Evolutionary conservation across 2,888 invertebrate species (phyloP).

Genomic region (Cecidostiba fungosa): DNA sequence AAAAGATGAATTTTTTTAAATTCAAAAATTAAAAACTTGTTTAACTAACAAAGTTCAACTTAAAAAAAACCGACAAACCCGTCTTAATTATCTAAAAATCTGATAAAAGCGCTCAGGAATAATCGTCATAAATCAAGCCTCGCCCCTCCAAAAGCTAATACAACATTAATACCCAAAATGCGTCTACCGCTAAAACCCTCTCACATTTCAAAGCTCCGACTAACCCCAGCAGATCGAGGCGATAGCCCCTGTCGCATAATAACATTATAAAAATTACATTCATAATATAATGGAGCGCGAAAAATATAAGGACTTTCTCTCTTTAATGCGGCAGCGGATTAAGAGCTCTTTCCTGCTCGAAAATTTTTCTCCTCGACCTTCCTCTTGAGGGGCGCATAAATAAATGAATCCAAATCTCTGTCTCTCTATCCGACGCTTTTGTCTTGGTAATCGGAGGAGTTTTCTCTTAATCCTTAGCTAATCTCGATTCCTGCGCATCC

Average conservation of each 20-base stretch:
- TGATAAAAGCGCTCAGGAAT: not conserved
- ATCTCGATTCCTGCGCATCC: not conserved
- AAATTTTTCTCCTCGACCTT: not conserved
- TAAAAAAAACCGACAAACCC: not conserved
- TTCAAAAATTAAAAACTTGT: no score
- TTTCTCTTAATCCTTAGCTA: not conserved
- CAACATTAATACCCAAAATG: no score
- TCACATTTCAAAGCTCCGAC: no score
- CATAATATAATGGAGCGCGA: not conserved
- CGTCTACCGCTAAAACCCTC: no score
- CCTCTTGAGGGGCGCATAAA: not conserved
- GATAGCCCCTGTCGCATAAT: not conserved
- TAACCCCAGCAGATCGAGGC: no score
- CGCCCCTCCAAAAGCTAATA: not conserved
- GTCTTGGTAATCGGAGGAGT: not conserved
- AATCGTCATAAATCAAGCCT: not conserved
- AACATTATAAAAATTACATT: not conserved
- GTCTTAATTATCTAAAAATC: not conserved
- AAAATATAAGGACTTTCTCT: not conserved
- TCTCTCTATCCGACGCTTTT: not conserved
- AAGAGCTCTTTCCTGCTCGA: not conserved
- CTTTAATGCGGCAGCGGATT: not conserved
- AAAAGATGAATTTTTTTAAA: no score
- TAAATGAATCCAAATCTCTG: constrained; percentile 8
- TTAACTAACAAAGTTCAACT: no score